Evolutionary conservation across 1,140 invertebrate species (phyloP), one percentile per base, ranked within the genome.

Genomic region (Drosophila pseudoananassae): DNA sequence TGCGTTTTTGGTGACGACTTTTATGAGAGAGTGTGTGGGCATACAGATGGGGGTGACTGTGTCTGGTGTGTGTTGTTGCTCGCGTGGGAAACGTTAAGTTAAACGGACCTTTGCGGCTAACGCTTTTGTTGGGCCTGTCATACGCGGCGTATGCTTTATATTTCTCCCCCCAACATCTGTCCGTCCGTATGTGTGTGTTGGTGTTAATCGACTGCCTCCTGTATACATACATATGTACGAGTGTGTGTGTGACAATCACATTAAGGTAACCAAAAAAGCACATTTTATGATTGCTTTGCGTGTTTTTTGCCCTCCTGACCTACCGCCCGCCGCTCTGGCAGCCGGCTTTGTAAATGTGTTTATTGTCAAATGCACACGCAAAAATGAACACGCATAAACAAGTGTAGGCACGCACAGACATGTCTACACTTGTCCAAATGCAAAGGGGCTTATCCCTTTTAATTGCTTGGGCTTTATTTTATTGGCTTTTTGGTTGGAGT

Each of bases 251-350:
- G 79, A 82, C 79, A 82, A 83, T 82, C 79, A 75, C 79, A 82
- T 83, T 83, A 83, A 83, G 80, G 80, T 78, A 76, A 83, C 79
- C 76, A 63, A 83, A 82, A 78, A 83, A 69, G 58, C 74, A 78
- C 75, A 83, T 78, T 83, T 83, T 83, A 83, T 83, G 80, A 83
- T 83, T 83, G 79, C 75, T 56, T 76, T 84, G 76, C 79, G 75
- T 75, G 74, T 75, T 71, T 45, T 60, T 54, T n/a, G 14, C 20
- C 56, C 33, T 4, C 9, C 2, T 25, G 20, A 2, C 20, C 46
- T 25, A 1, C 46, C 46, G n/a, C n/a, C 46, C 1, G 1, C 3
- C 5, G 2, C 31, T 3, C 20, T 20, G 27, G 14, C 1, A n/a
- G n/a, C 15, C 25, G 27, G 29, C n/a, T 27, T 52, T 68, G 59